Evolutionary conservation across 1,140 invertebrate genomes (phyloP).

Genomic region (Cataglyphis hispanica): DNA sequence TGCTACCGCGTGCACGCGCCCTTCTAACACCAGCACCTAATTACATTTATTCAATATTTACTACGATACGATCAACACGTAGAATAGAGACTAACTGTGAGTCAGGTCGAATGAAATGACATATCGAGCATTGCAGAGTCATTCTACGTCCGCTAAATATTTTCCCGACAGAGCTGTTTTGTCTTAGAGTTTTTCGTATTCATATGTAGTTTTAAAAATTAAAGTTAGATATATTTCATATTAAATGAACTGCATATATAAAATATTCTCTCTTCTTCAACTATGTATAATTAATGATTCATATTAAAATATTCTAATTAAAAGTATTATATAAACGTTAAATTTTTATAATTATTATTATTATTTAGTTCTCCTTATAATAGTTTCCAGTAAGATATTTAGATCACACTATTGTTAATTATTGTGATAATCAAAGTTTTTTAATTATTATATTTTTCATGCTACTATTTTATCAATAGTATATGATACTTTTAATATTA

Average conservation of each 20-base stretch:
- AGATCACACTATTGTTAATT: background rate
- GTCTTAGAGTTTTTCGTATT: slow-evolving; percentile 10
- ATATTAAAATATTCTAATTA: background rate
- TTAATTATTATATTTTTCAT: background rate
- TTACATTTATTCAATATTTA: slow-evolving; percentile 83
- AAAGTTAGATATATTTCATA: background rate
- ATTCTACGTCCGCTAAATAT: slow-evolving; percentile 68
- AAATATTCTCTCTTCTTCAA: background rate
- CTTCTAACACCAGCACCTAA: slow-evolving; percentile 72
- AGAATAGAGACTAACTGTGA: slow-evolving; percentile 72
- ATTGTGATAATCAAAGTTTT: background rate
- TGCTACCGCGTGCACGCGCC: slow-evolving; percentile 41
- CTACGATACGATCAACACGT: slow-evolving; percentile 75
- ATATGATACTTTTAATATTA: slow-evolving; percentile 53
- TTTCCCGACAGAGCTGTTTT: slow-evolving; percentile 11
- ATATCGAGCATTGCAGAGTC: slow-evolving; percentile 77
- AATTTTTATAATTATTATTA: slow-evolving; percentile 6
- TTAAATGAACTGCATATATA: background rate
- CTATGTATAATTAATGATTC: background rate
- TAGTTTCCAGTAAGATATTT: background rate
- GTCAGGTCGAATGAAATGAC: slow-evolving; percentile 76
- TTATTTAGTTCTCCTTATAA: background rate
- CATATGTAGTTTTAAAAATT: background rate
- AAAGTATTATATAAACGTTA: background rate
- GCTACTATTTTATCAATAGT: background rate